Base-by-base conservation (phyloP, 2,113 vertebrate genomes). In the Abramis brama region DNA sequence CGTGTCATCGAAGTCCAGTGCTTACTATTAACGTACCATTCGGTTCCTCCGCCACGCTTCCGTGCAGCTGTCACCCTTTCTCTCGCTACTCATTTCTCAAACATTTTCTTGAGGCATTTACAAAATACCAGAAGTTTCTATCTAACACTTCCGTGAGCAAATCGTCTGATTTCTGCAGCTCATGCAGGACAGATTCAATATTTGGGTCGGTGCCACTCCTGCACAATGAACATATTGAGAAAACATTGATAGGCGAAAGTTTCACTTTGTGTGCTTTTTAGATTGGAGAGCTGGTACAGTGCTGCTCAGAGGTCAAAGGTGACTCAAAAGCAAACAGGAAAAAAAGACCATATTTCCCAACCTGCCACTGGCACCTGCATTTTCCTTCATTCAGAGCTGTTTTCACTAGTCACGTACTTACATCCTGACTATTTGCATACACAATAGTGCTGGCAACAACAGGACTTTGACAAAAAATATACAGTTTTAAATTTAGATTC, bases 11-110 rank as follows among this genome's bases (percentile, higher is more conserved):
- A 87, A 88, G 91, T 89, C 83, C 86, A 82, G 84, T 88, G 82
- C 91, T 94, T 92, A 92, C 92, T 91, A 94, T 95, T 94, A 95
- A 91, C 87, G 85, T 84, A 87, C 90, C 82, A 87, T 92, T 93
- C 76, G 50, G 86, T 89, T 90, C 89, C 89, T 93, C 92, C 90
- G 85, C 88, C 89, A 50, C 80, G 30, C 89, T 92, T 91, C 91
- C 86, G 30, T 91, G 91, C 94, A 95, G 95, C 95, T 95, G 94
- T 95, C 89, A 86, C 21, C 25, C 21, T 84, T 86, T 89, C 88
- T 89, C 85, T 89, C 86, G 86, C 62, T 66, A 85, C 87, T 91
- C 87, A 82, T 86, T 89, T 83, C 78, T 84, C 78, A 64, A 86
- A 87, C 82, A 82, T 85, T 79, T 87, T 78, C 85, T 78, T 70